Conservation (phyloP, 1,140 invertebrate genomes). For the Leptestheria dahalacensis region DNA sequence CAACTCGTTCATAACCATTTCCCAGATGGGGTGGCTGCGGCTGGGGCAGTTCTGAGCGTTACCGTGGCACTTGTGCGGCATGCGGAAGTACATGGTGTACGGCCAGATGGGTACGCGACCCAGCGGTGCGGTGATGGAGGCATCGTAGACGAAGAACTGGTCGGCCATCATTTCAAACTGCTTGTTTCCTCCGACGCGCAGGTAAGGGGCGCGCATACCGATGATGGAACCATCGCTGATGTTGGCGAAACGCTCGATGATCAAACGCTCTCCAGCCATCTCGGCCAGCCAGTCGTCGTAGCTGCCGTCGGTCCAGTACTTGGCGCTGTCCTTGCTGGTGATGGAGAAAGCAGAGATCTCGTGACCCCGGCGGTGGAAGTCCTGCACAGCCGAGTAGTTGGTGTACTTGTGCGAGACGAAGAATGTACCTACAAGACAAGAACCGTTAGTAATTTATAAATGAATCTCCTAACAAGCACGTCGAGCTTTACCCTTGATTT, state of each 20-base stretch:
- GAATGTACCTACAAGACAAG: conserved; percentile 49
- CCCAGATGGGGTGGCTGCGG: conserved; percentile 79
- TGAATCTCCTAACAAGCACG: background rate
- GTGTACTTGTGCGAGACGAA: conserved; percentile 93
- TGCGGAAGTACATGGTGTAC: conserved; percentile 85
- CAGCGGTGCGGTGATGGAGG: conserved; percentile 78
- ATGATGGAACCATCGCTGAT: conserved; percentile 80
- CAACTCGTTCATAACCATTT: conserved; percentile 90
- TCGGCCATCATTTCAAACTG: conserved; percentile 94
- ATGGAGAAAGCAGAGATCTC: conserved; percentile 88
- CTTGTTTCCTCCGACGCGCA: conserved; percentile 81
- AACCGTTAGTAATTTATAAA: background rate
- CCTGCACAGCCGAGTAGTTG: conserved; percentile 83
- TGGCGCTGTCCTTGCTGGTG: conserved; percentile 77
- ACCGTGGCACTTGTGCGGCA: conserved; percentile 81
- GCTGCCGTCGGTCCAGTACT: conserved; percentile 71
- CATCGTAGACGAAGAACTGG: conserved; percentile 86
- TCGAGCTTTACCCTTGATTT: conserved; percentile 45
- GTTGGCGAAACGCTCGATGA: conserved; percentile 34
- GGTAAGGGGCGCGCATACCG: conserved; percentile 73
- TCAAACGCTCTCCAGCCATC: conserved; percentile 66
- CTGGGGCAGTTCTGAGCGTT: conserved; percentile 84
- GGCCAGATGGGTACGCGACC: conserved; percentile 85
- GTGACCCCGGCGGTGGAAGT: conserved; percentile 77
- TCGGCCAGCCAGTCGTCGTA: conserved; percentile 89